phyloP scores from a whole-genome alignment of 2,113 vertebrate species.

The Fulmarus glacialis region DNA sequence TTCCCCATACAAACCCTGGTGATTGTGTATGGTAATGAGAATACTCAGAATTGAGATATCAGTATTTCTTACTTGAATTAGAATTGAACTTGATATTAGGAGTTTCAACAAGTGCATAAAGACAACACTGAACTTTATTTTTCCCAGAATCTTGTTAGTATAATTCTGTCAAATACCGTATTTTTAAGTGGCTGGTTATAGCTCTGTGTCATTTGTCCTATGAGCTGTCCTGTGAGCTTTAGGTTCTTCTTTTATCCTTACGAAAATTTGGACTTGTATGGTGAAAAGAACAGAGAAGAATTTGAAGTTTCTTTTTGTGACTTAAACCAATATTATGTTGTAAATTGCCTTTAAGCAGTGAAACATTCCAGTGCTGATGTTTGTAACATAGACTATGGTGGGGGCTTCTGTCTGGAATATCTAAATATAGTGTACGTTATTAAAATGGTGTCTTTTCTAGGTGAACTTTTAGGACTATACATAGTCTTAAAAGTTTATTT shows the following conservation, averaged over 20 bases:
- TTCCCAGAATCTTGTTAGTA: not conserved
- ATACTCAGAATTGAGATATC: not conserved
- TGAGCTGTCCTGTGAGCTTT: not conserved
- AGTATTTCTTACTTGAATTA: not conserved
- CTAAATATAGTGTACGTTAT: not conserved
- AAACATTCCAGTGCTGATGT: not conserved
- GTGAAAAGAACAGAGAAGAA: not conserved
- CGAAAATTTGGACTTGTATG: not conserved
- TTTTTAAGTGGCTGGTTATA: not conserved
- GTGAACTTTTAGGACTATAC: not conserved
- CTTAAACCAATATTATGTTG: not conserved
- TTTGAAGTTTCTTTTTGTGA: not conserved
- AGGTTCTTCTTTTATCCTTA: not conserved
- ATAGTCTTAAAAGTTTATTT: not conserved
- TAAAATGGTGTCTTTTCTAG: not conserved
- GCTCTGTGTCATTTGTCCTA: not conserved
- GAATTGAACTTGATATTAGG: not conserved
- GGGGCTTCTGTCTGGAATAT: not conserved
- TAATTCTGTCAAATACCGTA: not conserved
- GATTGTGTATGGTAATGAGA: not conserved
- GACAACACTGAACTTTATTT: not conserved
- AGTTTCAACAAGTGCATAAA: not conserved
- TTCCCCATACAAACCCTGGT: not conserved
- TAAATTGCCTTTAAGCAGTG: not conserved
- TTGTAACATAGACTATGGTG: not conserved